phyloP scores from a whole-genome alignment of 2,888 invertebrate genomes.

The Caenorhabditis sp. region DNA sequence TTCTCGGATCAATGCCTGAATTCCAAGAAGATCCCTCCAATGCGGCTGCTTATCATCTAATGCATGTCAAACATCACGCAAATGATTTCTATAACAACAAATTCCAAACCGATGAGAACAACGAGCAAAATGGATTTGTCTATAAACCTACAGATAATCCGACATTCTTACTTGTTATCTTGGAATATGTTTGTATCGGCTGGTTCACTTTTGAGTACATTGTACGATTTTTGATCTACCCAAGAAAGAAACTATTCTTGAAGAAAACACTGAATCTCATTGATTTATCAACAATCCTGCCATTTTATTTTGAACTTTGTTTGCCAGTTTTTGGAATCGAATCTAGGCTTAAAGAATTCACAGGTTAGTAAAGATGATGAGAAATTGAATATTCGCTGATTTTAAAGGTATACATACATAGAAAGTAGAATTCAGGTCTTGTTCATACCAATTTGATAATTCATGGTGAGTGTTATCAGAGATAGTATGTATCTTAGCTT shows the following conservation, averaged over 20 bases:
- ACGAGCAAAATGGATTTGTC: conserved; percentile 40
- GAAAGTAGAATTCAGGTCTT: background rate
- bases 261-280: conserved; percentile 65
- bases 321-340: conserved; percentile 62
- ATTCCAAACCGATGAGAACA: conserved; percentile 27
- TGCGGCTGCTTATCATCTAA: conserved; percentile 62
- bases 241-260: conserved; percentile 58
- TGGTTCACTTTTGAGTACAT: conserved; percentile 70
- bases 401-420: too few relatives aligned
- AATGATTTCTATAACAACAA: conserved; percentile 37
- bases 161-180: conserved; percentile 44
- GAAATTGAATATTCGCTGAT: background rate
- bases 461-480: background rate
- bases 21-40: conserved; percentile 65
- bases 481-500: too few relatives aligned
- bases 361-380: conserved; percentile 45
- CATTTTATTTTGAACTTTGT: conserved; percentile 68
- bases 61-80: conserved; percentile 50
- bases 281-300: conserved; percentile 68
- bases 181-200: conserved; percentile 69
- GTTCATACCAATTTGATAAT: background rate
- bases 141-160: conserved; percentile 66
- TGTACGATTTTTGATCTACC: conserved; percentile 62
- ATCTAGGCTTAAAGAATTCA: conserved; percentile 64
- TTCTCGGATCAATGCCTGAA: conserved; percentile 70